Conservation (phyloP, 2,888 invertebrate species). For the Palloptera scutellata region DNA sequence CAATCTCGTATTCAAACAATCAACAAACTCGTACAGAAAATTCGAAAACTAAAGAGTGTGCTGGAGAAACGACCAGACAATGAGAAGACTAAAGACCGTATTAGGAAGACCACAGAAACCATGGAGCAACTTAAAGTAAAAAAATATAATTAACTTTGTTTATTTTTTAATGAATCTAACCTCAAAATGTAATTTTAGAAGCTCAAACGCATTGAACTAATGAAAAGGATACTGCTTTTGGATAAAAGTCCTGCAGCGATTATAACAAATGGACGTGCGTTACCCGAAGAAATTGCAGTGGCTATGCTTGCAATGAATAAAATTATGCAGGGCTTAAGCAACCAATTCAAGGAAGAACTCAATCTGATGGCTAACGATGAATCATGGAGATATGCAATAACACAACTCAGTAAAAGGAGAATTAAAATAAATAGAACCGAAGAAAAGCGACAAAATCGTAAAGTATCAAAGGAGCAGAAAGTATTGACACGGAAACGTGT, state of each 20-base stretch:
- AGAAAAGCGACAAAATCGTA: conserved; percentile 47
- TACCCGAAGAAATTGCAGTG: conserved; percentile 53
- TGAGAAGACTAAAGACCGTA: conserved; percentile 48
- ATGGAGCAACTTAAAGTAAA: conserved; percentile 51
- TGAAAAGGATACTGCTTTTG: conserved; percentile 50
- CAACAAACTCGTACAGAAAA: conserved; percentile 58
- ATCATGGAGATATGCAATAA: conserved; percentile 52
- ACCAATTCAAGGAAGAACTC: conserved; percentile 44
- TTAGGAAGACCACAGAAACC: conserved; percentile 48
- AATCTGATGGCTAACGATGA: conserved; percentile 41
- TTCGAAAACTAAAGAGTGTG: conserved; percentile 53
- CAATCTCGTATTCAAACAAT: conserved; percentile 54
- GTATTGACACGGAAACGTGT: conserved; percentile 46
- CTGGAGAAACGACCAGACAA: conserved; percentile 51
- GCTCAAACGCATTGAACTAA: conserved; percentile 50
- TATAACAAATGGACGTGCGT: conserved; percentile 54
- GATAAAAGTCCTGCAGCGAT: conserved; percentile 48
- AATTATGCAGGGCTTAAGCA: conserved; percentile 46
- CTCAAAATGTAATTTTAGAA: conserved; percentile 39
- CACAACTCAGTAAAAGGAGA: conserved; percentile 54
- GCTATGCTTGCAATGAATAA: conserved; percentile 58
- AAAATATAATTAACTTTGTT: neutral
- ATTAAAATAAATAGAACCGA: conserved; percentile 49
- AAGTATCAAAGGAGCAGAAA: conserved; percentile 49
- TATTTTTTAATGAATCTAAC: neutral